These are phyloP conservation scores for Phengaris arion DNA, from an alignment of 2,888 invertebrate genomes.

Conservation along the genomic window DNA sequence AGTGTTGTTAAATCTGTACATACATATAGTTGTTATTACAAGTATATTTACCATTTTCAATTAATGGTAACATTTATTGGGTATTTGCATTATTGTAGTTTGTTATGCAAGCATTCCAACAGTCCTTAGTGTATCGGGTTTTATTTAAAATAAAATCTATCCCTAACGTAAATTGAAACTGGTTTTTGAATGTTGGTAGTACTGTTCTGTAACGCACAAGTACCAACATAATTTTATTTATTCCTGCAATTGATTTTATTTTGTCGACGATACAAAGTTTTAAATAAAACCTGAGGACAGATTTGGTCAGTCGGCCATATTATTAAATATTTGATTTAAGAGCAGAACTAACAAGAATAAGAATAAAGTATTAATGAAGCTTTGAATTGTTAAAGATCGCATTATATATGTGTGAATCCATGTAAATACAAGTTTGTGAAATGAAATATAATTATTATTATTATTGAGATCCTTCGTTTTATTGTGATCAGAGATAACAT, in stretches of 20 bases:
- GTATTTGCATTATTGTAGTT: constrained; percentile 44
- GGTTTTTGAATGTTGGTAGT: constrained; percentile 20
- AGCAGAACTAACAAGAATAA: constrained; percentile 48
- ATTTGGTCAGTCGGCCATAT: constrained; percentile 22
- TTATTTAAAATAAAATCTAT: constrained; percentile 27
- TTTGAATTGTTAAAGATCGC: constrained; percentile 66
- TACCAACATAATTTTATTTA: constrained; percentile 6
- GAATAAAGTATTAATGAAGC: constrained; percentile 65
- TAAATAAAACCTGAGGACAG: constrained; percentile 15
- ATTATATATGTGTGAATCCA: constrained; percentile 71
- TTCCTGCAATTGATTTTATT: neutral
- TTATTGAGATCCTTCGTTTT: constrained; percentile 47
- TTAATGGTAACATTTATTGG: constrained; percentile 39
- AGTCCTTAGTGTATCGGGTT: constrained; percentile 39
- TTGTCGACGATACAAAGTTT: neutral
- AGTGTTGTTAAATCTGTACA: constrained; percentile 67
- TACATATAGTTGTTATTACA: constrained; percentile 55
- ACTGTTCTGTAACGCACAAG: constrained; percentile 3
- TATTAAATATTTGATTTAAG: constrained; percentile 20
- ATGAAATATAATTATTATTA: constrained; percentile 69
- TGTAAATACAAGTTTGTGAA: constrained; percentile 78
- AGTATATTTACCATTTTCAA: constrained; percentile 39
- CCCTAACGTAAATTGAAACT: neutral
- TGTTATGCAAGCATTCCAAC: constrained; percentile 71
- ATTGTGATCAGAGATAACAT: neutral